phyloP scores from a whole-genome alignment of 2,113 vertebrate species.

The Phoxinus phoxinus region DNA sequence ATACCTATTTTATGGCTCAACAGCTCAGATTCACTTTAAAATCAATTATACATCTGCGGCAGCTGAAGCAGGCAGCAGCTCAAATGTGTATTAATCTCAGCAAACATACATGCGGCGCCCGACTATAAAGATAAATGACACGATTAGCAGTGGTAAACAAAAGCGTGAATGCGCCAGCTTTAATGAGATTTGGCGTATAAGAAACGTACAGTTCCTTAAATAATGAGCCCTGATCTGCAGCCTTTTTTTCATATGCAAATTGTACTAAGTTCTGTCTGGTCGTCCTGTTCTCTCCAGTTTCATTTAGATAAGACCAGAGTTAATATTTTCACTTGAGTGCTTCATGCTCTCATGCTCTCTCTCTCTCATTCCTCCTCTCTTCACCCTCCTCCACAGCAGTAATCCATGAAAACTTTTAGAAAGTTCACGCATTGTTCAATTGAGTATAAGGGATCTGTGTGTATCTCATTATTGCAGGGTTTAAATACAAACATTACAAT shows the following conservation, averaged over 20 bases:
- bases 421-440: conserved; percentile 77
- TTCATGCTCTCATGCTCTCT: conserved; percentile 57
- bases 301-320: conserved; percentile 71
- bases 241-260: conserved; percentile 68
- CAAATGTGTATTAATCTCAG: conserved; percentile 69
- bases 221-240: conserved; percentile 62
- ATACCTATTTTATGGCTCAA: conserved; percentile 70
- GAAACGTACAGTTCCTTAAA: conserved; percentile 69
- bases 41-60: conserved; percentile 70
- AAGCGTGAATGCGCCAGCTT: conserved; percentile 44
- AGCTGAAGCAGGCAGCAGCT: conserved; percentile 62
- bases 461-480: conserved; percentile 42
- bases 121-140: conserved; percentile 71
- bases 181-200: conserved; percentile 71
- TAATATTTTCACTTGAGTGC: conserved; percentile 81
- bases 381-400: conserved; percentile 57
- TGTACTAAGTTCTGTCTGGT: conserved; percentile 62
- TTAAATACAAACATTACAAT: not conserved
- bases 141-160: conserved; percentile 69
- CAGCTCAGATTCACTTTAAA: conserved; percentile 70
- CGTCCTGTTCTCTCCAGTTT: conserved; percentile 67
- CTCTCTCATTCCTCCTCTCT: conserved; percentile 55
- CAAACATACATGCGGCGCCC: conserved; percentile 68
- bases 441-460: conserved; percentile 46
- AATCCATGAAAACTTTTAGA: conserved; percentile 73